Conservation (phyloP, 1,140 invertebrate species). For the Paraescarpia echinospica region DNA sequence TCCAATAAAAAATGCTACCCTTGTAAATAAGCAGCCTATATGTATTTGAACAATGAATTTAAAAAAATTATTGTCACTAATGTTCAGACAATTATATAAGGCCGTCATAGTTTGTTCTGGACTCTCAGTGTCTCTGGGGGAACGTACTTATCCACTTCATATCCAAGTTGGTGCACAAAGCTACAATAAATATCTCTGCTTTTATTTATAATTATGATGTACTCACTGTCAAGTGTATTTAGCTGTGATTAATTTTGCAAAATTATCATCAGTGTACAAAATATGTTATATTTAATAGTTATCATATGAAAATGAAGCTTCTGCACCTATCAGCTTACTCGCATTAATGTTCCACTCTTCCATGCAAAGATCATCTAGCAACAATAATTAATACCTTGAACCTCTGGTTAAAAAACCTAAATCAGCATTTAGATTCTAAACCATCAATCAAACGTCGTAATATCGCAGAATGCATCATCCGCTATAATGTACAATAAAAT, state of each 20-base stretch:
- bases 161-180: too few species aligned
- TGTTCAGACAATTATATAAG: not conserved
- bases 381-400: not conserved
- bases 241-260: not conserved
- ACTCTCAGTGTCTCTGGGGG: not conserved
- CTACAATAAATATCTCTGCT: too few species aligned
- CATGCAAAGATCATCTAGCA: not conserved
- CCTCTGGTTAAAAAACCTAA: not conserved
- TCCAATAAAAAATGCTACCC: not conserved
- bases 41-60: not conserved
- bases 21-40: not conserved
- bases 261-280: not conserved
- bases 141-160: too few species aligned
- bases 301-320: not conserved
- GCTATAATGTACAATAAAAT: not conserved
- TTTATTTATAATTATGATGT: not conserved
- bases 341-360: not conserved
- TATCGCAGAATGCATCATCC: not conserved
- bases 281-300: not conserved
- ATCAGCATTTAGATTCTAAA: not conserved
- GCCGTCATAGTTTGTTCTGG: not conserved
- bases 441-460: not conserved
- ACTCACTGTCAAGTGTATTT: not conserved
- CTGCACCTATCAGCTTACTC: not conserved
- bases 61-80: not conserved